Base-by-base conservation (phyloP, 2,888 invertebrate genomes). In the Lapara coniferarum region DNA sequence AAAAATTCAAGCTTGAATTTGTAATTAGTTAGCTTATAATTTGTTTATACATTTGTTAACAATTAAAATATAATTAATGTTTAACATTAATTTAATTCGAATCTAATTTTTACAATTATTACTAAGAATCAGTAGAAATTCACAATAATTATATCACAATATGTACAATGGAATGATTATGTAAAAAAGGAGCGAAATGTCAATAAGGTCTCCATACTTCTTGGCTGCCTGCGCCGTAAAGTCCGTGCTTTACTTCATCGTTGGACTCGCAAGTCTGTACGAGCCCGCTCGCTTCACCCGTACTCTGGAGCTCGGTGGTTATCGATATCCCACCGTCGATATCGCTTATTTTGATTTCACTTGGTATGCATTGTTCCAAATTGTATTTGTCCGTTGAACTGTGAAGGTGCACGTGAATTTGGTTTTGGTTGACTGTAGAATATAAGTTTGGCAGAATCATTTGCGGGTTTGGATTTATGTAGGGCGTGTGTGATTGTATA, bases 391-490 rank as follows among this genome's bases (percentile, higher is more conserved):
- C 96, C 8, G 94, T 89, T 19, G 95, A 91, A 67, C 96, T 95
- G 86, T 97, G 97, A 46, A 97, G 87, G 81, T 97, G 97, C 30
- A 97, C 94, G 83, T 97, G 97, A 72, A 97, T 97, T 93, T 97
- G 97, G 87, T 97, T 97, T 88, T 97, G 97, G 85, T 97, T 97
- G 69, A 97, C 97, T 37, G 97, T 97, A 57, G 97, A 97, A 86
- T 97, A 97, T 0, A 97, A 91, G 80, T 97, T 97, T 0, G 97
- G 97, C 0, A 97, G 94, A 25, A 97, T 95, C 95, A 97, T 96
- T 70, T 96, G 95, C 2, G 96, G 95, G 69, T 92, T 92, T 0
- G 96, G 94, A 76, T 95, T 95, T 71, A 95, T 94, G 86, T 95
- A 96, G 6, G 94, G 92, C 74, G 95, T 94, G 79, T 95, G 95